A percentile compares a stretch with the other conserved stretches of the same genome.
Conservation (phyloP, 2,888 invertebrate genomes). For the Lissocephala sabroskyi region DNA sequence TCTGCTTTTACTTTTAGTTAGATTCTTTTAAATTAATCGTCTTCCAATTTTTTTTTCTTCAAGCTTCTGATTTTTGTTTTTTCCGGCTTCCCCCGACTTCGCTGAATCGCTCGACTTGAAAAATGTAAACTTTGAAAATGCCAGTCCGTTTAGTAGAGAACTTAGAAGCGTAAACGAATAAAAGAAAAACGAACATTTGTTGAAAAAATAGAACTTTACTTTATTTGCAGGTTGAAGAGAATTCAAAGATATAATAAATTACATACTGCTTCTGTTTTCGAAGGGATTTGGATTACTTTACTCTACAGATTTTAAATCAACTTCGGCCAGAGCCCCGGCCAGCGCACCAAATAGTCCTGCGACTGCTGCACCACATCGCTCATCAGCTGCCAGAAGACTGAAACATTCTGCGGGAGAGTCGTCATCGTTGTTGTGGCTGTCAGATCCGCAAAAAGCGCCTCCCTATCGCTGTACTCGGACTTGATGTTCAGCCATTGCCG, state of each 20-base stretch:
- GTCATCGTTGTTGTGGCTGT: not conserved
- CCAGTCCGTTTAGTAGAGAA: constrained; percentile 46
- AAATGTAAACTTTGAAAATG: no score
- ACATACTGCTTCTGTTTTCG: no score
- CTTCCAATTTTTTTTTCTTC: no score
- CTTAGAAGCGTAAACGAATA: constrained; percentile 22
- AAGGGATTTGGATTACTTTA: no score
- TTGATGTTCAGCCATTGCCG: constrained; percentile 64
- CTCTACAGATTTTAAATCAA: constrained; percentile 22
- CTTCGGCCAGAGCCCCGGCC: constrained; percentile 41
- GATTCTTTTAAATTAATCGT: no score
- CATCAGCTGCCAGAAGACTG: constrained; percentile 59
- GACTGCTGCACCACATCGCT: constrained; percentile 50
- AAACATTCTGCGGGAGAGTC: constrained; percentile 23
- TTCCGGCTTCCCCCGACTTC: no score
- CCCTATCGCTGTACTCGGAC: constrained; percentile 62
- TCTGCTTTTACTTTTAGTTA: no score
- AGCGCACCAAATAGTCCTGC: constrained; percentile 46
- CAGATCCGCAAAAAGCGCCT: no score
- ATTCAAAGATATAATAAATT: not conserved
- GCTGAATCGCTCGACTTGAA: no score
- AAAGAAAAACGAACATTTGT: constrained; percentile 14
- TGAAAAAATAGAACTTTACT: constrained; percentile 3
- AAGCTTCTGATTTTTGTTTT: no score
- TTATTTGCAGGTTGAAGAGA: not conserved